Conservation (phyloP, 2,888 invertebrate species). For the Calliopum simillimum region DNA sequence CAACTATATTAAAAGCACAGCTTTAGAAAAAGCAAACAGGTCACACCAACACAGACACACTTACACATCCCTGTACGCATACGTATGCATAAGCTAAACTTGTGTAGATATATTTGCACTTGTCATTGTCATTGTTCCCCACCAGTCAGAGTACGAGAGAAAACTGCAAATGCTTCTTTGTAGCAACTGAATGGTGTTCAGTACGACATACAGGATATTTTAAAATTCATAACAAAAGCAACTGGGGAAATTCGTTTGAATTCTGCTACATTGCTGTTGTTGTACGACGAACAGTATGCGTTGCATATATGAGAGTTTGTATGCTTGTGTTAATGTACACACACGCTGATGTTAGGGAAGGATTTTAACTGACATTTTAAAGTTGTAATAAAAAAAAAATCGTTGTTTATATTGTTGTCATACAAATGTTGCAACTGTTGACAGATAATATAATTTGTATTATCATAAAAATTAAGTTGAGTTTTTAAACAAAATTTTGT, state of each 20-base stretch:
- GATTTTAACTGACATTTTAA: too few relatives aligned
- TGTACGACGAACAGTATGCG: not conserved
- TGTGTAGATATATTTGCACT: slow-evolving; percentile 1
- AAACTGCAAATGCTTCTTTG: not conserved
- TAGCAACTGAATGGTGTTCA: too few relatives aligned
- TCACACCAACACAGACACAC: not conserved
- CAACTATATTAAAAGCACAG: too few relatives aligned
- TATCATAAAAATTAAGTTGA: too few relatives aligned
- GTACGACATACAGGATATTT: slow-evolving; percentile 1
- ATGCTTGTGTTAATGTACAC: not conserved
- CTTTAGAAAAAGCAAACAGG: too few relatives aligned
- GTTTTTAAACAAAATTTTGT: too few relatives aligned
- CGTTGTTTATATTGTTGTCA: not conserved
- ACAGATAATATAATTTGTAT: not conserved
- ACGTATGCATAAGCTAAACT: not conserved
- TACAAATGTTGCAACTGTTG: not conserved
- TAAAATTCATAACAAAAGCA: slow-evolving; percentile 23
- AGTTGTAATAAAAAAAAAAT: too few relatives aligned
- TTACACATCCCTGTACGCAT: not conserved
- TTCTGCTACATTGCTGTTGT: not conserved
- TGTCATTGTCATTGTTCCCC: not conserved
- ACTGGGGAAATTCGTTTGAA: slow-evolving; percentile 6
- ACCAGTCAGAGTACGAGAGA: not conserved
- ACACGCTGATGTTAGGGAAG: too few relatives aligned
- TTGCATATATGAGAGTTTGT: not conserved